These are phyloP conservation scores for Orius laevigatus DNA, from an alignment of 1,140 invertebrate genomes.

Conservation along the genomic window DNA sequence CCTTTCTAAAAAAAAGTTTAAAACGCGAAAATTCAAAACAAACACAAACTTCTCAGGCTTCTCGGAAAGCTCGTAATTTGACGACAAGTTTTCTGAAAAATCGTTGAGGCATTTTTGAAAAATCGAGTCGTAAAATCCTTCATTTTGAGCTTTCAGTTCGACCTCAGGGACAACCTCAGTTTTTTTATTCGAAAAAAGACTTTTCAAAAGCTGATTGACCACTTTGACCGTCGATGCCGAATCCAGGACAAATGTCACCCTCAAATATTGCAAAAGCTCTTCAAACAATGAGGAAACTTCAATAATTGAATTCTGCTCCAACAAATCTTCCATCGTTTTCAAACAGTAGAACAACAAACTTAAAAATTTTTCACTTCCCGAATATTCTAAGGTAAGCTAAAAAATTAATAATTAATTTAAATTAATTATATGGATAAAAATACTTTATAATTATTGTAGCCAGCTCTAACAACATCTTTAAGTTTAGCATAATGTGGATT, in stretches of 20 bases:
- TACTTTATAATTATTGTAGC: constrained; percentile 66
- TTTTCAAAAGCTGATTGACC: constrained; percentile 44
- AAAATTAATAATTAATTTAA: constrained; percentile 19
- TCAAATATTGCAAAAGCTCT: constrained; percentile 62
- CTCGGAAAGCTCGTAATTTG: no score
- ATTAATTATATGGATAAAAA: constrained; percentile 12
- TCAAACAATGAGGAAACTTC: constrained; percentile 61
- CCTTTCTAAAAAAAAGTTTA: constrained; percentile 3
- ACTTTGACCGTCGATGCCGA: constrained; percentile 54
- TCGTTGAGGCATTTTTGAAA: neutral
- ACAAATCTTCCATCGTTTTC: constrained; percentile 50
- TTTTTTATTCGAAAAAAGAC: neutral
- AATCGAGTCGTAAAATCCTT: neutral
- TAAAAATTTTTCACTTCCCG: constrained; percentile 55
- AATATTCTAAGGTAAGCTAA: constrained; percentile 53
- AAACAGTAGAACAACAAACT: constrained; percentile 47
- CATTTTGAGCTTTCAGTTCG: no score
- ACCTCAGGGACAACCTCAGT: neutral
- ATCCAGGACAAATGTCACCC: constrained; percentile 50
- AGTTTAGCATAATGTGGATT: constrained; percentile 61
- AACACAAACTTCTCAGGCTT: constrained; percentile 2
- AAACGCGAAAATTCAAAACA: neutral
- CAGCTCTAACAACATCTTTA: constrained; percentile 52
- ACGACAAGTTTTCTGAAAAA: neutral
- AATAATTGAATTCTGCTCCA: constrained; percentile 54